Evolutionary conservation across 1,140 invertebrate species (phyloP).

Genomic region (Oryctes rhinoceros): DNA sequence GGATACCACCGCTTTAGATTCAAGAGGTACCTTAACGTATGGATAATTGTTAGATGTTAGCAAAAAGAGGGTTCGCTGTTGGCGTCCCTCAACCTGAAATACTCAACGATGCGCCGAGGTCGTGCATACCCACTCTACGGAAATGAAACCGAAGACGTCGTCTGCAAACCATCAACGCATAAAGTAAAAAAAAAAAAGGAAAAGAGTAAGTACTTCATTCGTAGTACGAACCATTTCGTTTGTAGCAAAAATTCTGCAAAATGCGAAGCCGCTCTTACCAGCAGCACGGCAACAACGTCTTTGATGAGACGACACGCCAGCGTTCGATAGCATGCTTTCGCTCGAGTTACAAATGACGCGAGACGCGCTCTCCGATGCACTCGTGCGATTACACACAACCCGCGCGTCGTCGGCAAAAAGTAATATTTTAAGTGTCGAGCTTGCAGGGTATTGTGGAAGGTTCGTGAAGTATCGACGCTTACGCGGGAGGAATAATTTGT

Average conservation of each 20-base stretch:
- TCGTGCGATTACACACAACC: neutral
- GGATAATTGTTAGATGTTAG: no score
- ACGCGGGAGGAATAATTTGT: constrained; percentile 1
- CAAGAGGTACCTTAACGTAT: neutral
- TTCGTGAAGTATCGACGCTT: neutral
- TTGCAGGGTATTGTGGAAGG: neutral
- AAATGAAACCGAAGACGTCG: neutral
- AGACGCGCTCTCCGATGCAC: constrained; percentile 13
- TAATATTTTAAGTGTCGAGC: constrained; percentile 11
- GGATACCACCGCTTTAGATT: neutral
- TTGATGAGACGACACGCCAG: constrained; percentile 8
- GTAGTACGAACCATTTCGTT: neutral
- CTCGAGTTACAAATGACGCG: neutral
- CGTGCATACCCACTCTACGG: neutral
- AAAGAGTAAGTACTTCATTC: neutral
- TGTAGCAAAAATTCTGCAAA: neutral
- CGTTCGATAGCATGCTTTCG: neutral
- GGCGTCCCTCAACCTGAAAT: no score
- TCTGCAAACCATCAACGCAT: neutral
- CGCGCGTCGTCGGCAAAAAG: neutral
- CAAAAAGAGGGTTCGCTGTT: no score
- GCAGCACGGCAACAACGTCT: neutral
- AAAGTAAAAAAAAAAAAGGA: neutral
- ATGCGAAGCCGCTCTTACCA: neutral
- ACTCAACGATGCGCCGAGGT: neutral